Percentiles rank a stretch among this genome's conserved stretches.
Evolutionary conservation across 2,888 invertebrate species (phyloP).

Genomic region (Tortrix viridana): DNA sequence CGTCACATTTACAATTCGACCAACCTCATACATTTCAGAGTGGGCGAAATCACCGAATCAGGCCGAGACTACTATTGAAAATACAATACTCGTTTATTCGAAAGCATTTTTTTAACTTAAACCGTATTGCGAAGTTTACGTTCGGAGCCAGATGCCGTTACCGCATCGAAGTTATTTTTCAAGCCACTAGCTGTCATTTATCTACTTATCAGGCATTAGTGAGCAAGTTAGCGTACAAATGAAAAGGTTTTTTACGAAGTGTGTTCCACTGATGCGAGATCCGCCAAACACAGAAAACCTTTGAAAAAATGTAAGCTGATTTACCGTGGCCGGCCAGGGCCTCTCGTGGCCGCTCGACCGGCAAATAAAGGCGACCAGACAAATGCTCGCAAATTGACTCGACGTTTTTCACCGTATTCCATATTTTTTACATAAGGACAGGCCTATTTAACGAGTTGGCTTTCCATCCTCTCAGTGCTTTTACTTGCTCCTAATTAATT

Average conservation of each 20-base stretch:
- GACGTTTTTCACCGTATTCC: conserved; percentile 77
- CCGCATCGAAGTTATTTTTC: conserved; percentile 11
- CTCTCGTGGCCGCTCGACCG: conserved; percentile 73
- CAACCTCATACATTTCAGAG: conserved; percentile 49
- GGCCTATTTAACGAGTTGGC: conserved; percentile 45
- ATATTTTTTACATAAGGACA: conserved; percentile 64
- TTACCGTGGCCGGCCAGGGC: conserved; percentile 73
- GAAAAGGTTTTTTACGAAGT: conserved; percentile 71
- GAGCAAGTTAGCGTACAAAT: conserved; percentile 62
- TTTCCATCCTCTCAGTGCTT: conserved; percentile 24
- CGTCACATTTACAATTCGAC: conserved; percentile 52
- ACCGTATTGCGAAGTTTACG: conserved; percentile 2
- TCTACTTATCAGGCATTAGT: conserved; percentile 38
- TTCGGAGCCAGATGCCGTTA: neutral
- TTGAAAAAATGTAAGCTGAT: conserved; percentile 83
- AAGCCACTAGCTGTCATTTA: conserved; percentile 27
- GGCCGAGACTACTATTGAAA: conserved; percentile 42
- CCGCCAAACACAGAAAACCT: conserved; percentile 79
- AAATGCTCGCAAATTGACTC: conserved; percentile 82
- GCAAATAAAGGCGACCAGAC: conserved; percentile 82
- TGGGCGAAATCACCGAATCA: conserved; percentile 50
- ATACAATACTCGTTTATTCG: conserved; percentile 1
- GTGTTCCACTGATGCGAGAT: conserved; percentile 65
- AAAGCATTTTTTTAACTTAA: conserved; percentile 11
- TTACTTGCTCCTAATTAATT: conserved; percentile 23